phyloP scores from a whole-genome alignment of 2,797 vertebrate species.

The Chaetodon trifasciatus region DNA sequence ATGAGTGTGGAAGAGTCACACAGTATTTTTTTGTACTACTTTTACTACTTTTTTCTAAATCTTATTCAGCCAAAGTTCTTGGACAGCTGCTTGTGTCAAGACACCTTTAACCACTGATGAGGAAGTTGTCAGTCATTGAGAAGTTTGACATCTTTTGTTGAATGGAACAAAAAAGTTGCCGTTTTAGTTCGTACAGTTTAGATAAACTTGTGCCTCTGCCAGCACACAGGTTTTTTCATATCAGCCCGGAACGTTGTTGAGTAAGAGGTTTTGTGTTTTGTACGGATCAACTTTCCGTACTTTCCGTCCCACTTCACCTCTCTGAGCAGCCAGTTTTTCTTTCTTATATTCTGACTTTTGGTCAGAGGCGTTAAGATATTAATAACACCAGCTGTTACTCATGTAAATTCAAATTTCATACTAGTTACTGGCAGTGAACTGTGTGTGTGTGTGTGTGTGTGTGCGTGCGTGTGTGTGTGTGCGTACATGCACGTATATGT shows the following conservation, averaged over 20 bases:
- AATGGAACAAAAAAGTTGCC: background rate
- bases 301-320: background rate
- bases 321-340: background rate
- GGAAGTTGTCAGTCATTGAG: background rate
- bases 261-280: conserved; percentile 5
- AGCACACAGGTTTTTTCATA: background rate
- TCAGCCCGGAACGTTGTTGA: background rate
- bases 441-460: background rate
- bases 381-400: background rate
- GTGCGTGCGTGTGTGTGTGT: background rate
- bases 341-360: background rate
- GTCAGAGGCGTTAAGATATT: background rate
- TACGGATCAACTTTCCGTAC: background rate
- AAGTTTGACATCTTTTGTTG: background rate
- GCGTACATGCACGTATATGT: background rate
- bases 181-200: background rate
- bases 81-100: background rate
- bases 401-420: background rate
- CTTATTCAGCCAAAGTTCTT: background rate
- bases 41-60: background rate
- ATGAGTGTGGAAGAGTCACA: background rate
- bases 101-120: background rate
- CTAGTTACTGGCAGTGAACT: background rate
- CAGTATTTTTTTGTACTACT: too few species aligned
- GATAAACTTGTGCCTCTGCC: background rate